These are phyloP conservation scores for Chloebia gouldiae DNA, from an alignment of 2,113 vertebrate species.

Conservation along the genomic window DNA sequence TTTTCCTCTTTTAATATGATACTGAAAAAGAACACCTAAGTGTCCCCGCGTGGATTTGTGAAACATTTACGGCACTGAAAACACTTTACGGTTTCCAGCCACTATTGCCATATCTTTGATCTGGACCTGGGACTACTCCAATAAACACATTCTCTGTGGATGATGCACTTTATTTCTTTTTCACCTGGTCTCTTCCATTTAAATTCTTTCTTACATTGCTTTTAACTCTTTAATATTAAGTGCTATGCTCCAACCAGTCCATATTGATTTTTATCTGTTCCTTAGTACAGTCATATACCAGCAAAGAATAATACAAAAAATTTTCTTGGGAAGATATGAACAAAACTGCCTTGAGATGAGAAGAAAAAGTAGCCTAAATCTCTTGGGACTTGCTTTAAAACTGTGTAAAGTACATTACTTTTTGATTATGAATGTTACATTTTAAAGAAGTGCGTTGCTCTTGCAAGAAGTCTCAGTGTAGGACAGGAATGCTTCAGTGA, in stretches of 20 bases:
- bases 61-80: slow-evolving; percentile 30
- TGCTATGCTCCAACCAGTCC: neutral
- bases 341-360: neutral
- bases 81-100: slow-evolving; percentile 12
- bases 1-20: neutral
- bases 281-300: neutral
- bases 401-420: fast-evolving
- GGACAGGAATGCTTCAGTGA: neutral
- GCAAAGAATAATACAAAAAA: neutral
- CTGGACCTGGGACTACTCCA: slow-evolving; percentile 38
- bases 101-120: slow-evolving; percentile 37
- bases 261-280: neutral
- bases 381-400: neutral
- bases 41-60: neutral
- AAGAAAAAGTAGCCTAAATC: neutral
- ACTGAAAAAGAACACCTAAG: neutral
- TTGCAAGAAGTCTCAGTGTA: neutral
- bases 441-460: neutral
- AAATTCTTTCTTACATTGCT: neutral
- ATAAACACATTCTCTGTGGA: slow-evolving; percentile 42
- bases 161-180: slow-evolving; percentile 38
- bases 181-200: slow-evolving; percentile 23
- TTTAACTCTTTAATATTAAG: neutral
- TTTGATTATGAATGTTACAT: neutral
- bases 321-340: neutral